Percentiles rank a stretch among this genome's conserved stretches.
These are phyloP conservation scores for Allophyes oxyacanthae DNA, from an alignment of 2,888 invertebrate genomes.

Conservation along the genomic window DNA sequence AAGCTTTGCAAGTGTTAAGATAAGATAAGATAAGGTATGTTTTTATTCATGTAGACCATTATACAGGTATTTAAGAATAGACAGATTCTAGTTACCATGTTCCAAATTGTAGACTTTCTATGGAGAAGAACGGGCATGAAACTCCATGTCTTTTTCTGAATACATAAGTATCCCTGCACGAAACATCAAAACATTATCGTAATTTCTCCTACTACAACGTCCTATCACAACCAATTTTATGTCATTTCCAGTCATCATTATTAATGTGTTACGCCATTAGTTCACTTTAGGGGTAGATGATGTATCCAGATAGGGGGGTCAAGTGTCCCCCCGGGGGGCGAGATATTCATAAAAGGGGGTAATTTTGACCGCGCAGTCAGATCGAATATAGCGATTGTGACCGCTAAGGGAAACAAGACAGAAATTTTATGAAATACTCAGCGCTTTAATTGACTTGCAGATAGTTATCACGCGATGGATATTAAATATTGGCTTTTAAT, in stretches of 20 bases:
- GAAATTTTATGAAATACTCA: constrained; percentile 84
- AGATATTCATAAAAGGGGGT: constrained; percentile 87
- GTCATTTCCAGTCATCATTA: constrained; percentile 66
- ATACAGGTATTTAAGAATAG: no score
- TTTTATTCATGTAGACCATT: no score
- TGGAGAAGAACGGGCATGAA: no score
- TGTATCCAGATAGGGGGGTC: constrained; percentile 87
- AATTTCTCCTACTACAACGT: not conserved
- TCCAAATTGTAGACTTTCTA: no score
- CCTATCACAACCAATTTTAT: constrained; percentile 15
- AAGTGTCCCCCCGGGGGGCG: constrained; percentile 87
- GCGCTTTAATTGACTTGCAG: constrained; percentile 85
- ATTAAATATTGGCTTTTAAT: constrained; percentile 83
- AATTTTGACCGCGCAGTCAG: constrained; percentile 86
- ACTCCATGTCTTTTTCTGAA: no score
- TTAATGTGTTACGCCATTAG: constrained; percentile 78
- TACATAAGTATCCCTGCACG: no score
- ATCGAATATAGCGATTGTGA: constrained; percentile 83
- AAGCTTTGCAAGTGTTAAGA: no score
- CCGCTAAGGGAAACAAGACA: constrained; percentile 85
- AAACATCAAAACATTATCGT: no score
- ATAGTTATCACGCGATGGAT: constrained; percentile 78
- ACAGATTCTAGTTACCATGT: no score
- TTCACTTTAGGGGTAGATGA: constrained; percentile 87
- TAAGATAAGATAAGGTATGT: no score